Percentiles rank a stretch among this genome's conserved stretches.
These are phyloP conservation scores for Phaethon lepturus DNA, from an alignment of 2,113 vertebrate genomes.

Conservation along the genomic window DNA sequence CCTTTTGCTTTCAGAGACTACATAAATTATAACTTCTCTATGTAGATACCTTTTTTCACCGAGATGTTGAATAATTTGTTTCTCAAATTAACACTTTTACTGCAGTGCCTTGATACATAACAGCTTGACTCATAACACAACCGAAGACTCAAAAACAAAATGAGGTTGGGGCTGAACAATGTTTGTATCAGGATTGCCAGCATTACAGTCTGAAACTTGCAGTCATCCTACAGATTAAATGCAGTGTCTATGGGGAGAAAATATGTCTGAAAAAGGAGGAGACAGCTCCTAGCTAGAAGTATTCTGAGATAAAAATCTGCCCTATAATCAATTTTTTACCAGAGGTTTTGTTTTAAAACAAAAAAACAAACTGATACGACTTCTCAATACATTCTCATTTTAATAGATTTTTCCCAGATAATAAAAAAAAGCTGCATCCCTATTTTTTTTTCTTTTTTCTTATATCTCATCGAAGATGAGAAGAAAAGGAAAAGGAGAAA, in stretches of 20 bases:
- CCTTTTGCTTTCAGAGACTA: neutral
- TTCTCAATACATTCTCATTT: neutral
- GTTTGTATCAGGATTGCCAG: neutral
- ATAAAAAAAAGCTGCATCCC: accelerated
- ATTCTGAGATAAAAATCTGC: neutral
- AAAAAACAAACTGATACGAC: neutral
- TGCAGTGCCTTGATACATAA: neutral
- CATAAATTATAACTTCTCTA: neutral
- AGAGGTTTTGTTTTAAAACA: neutral
- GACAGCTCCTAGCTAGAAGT: neutral
- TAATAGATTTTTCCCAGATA: neutral
- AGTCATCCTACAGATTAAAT: neutral
- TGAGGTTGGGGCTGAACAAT: neutral
- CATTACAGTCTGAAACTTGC: neutral
- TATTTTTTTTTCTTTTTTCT: too few species aligned
- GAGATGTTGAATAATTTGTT: neutral
- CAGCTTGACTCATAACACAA: neutral
- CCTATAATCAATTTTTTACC: neutral
- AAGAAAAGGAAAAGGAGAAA: neutral
- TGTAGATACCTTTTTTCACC: neutral
- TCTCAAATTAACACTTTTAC: neutral
- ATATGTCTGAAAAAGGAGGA: neutral
- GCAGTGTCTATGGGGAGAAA: neutral
- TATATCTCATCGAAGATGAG: neutral
- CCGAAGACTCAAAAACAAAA: neutral